phyloP scores from a whole-genome alignment of 2,797 vertebrate genomes.

The Sphenopsis melanotis region DNA sequence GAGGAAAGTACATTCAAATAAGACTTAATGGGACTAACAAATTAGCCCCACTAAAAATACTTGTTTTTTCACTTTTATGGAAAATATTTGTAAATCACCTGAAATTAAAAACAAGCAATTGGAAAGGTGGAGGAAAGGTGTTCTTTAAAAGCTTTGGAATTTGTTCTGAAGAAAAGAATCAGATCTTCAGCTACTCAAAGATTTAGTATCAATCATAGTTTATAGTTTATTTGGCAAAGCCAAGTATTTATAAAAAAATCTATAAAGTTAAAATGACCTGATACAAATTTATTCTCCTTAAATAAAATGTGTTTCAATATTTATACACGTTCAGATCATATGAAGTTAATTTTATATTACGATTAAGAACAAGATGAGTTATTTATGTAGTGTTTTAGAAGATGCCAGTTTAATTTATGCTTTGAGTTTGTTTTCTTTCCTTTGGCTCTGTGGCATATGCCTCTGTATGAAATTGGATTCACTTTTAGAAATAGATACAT shows the following conservation, averaged over 20 bases:
- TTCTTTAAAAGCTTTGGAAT: not conserved
- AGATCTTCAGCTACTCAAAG: not conserved
- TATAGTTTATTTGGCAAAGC: not conserved
- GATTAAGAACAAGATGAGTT: not conserved
- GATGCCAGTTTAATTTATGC: not conserved
- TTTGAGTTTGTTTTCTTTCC: not conserved
- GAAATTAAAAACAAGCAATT: not conserved
- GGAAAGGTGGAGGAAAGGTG: not conserved
- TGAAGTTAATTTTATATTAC: not conserved
- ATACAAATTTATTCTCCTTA: not conserved
- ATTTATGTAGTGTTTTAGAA: not conserved
- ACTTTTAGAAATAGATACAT: not conserved
- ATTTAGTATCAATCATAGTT: not conserved
- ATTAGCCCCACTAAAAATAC: not conserved
- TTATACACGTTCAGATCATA: not conserved
- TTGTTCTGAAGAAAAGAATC: not conserved
- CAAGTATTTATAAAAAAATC: not conserved
- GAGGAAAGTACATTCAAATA: not conserved
- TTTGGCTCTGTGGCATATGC: not conserved
- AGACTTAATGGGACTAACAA: not conserved
- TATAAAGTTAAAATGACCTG: not conserved
- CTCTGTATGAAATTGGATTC: not conserved
- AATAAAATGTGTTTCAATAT: not conserved
- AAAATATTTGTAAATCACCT: not conserved
- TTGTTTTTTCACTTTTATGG: not conserved